Conservation (phyloP, 2,888 invertebrate genomes). For the Strigamia maritima region DNA sequence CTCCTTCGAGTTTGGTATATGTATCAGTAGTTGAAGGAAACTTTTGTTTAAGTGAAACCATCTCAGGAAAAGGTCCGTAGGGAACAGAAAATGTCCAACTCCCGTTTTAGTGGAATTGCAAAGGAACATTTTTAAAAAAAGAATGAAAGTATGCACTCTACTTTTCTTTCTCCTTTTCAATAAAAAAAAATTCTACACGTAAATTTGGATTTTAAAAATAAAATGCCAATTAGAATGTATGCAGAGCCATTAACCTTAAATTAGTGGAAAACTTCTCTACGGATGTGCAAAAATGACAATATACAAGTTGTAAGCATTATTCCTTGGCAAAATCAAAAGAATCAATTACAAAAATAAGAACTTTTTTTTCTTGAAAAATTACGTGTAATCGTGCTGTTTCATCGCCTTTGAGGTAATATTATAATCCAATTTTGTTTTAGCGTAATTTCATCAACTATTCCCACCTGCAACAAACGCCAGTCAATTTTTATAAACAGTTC, state of each 20-base stretch:
- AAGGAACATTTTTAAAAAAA: neutral
- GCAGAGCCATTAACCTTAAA: neutral
- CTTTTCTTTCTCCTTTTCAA: neutral
- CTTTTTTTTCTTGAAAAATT: too few relatives aligned
- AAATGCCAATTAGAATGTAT: neutral
- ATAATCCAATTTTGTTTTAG: too few relatives aligned
- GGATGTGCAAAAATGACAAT: neutral
- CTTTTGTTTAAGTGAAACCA: slow-evolving; percentile 16
- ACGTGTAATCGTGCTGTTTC: too few relatives aligned
- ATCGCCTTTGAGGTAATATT: too few relatives aligned
- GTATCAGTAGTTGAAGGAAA: slow-evolving; percentile 1
- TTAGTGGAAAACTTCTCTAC: neutral
- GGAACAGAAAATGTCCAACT: slow-evolving; percentile 12
- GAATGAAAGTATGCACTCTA: neutral
- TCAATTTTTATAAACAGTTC: neutral
- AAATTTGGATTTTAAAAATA: neutral
- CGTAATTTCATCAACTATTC: neutral
- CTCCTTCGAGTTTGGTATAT: neutral
- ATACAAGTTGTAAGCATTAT: neutral
- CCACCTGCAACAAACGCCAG: neutral
- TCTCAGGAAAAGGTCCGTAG: slow-evolving; percentile 20
- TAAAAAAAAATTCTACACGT: neutral
- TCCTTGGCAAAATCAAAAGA: too few relatives aligned
- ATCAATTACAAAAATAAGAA: too few relatives aligned
- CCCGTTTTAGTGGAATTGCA: neutral